A percentile compares a stretch with the other conserved stretches of the same genome.
Conservation (phyloP, 92 coral and sea anemone species). For the Epizoanthus fatuus region DNA sequence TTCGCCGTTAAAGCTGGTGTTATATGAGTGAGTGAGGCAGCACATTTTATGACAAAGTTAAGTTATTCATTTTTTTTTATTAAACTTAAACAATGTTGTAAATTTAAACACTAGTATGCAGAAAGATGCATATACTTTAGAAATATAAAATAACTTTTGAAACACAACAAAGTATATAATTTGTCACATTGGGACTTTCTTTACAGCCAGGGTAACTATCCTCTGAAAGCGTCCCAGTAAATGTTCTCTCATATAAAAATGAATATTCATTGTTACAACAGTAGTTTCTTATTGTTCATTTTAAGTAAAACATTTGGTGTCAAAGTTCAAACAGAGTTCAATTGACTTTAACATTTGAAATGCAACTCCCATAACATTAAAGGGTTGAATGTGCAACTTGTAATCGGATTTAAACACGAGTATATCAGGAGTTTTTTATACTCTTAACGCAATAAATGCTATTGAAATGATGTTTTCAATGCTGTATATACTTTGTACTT, state of each 20-base stretch:
- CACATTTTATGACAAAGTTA: too few species aligned
- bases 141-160: too few species aligned
- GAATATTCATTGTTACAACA: conserved; percentile 14
- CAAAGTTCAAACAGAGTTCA: conserved; percentile 19
- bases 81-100: too few species aligned
- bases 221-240: too few species aligned
- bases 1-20: too few species aligned
- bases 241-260: neutral
- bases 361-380: conserved; percentile 17
- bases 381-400: conserved; percentile 16
- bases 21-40: too few species aligned
- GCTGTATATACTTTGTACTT: neutral
- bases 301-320: conserved; percentile 9
- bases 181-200: too few species aligned
- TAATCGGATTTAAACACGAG: neutral
- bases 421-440: conserved; percentile 11
- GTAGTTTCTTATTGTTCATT: conserved; percentile 19
- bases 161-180: too few species aligned
- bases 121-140: too few species aligned
- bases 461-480: conserved; percentile 12
- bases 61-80: too few species aligned
- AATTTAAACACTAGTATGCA: too few species aligned
- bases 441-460: conserved; percentile 6
- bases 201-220: too few species aligned
- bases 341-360: conserved; percentile 17